Conservation (phyloP, 2,888 invertebrate species). For the Neria commutata region DNA sequence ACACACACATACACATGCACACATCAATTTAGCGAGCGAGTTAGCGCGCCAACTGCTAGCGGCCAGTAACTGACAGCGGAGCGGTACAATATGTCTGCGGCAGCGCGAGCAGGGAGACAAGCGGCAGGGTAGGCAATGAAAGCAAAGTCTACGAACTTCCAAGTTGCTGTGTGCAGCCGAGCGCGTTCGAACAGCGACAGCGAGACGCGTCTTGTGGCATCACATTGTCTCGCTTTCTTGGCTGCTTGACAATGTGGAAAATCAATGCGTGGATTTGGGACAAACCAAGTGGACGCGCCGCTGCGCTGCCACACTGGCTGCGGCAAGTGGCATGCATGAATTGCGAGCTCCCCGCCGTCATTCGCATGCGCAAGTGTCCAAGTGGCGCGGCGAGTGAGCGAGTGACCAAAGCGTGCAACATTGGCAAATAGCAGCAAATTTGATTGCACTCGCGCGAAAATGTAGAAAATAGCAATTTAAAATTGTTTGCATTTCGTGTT, state of each 20-base stretch:
- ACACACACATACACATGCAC: no score
- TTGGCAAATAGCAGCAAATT: conserved; percentile 17
- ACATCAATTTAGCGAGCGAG: no score
- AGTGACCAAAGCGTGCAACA: conserved; percentile 30
- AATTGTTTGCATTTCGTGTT: no score
- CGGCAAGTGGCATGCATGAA: background rate
- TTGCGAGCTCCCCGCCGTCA: background rate
- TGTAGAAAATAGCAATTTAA: background rate
- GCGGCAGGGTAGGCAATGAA: background rate
- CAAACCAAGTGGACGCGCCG: conserved; percentile 26
- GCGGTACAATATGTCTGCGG: conserved; percentile 8
- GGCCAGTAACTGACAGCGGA: no score
- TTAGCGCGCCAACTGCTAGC: no score
- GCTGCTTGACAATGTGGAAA: conserved; percentile 53
- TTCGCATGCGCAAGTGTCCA: conserved; percentile 9
- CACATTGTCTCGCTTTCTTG: conserved; percentile 49
- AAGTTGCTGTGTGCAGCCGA: conserved; percentile 24
- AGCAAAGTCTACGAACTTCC: background rate
- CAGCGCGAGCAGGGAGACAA: background rate
- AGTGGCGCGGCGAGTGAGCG: conserved; percentile 22
- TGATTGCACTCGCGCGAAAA: conserved; percentile 24
- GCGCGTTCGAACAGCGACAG: conserved; percentile 21
- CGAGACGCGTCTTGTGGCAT: conserved; percentile 21
- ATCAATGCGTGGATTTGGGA: conserved; percentile 52
- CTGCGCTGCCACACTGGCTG: background rate